Evolutionary conservation across 2,797 vertebrate species (phyloP).

Genomic region (Euphonia xanthogaster): DNA sequence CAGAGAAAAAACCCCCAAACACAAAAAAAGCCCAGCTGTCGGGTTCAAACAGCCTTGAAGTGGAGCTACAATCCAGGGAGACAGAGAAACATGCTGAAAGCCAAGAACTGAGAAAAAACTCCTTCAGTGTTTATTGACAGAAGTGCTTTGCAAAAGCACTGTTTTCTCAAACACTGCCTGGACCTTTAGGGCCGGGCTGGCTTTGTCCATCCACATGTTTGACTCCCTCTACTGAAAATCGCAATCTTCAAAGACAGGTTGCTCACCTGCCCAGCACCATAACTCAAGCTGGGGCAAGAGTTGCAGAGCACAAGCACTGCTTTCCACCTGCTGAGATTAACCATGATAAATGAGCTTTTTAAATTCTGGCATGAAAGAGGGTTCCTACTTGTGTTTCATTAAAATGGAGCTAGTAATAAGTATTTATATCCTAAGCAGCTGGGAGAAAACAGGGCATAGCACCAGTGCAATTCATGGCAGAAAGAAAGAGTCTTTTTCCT

Average conservation of each 20-base stretch:
- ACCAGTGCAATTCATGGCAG: neutral
- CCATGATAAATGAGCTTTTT: neutral
- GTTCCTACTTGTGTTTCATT: neutral
- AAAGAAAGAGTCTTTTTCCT: neutral
- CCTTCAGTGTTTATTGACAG: neutral
- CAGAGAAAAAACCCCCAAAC: neutral
- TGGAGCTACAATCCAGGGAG: neutral
- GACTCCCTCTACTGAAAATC: neutral
- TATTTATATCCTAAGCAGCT: neutral
- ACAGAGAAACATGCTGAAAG: neutral
- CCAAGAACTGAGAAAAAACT: neutral
- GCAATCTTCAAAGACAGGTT: neutral
- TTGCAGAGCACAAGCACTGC: neutral
- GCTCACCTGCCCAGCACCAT: neutral
- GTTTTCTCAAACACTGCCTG: neutral
- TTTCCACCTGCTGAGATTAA: neutral
- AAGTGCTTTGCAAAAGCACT: neutral
- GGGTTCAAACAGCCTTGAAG: neutral
- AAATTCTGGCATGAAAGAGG: neutral
- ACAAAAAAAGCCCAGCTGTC: neutral
- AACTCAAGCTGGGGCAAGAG: neutral
- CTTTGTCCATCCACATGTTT: neutral
- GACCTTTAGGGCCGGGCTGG: neutral
- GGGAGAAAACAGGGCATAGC: neutral
- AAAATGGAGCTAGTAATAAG: neutral